Evolutionary conservation across 2,797 vertebrate species (phyloP), one percentile per base, ranked within the genome.

Genomic region (Discoglossus pictus): DNA sequence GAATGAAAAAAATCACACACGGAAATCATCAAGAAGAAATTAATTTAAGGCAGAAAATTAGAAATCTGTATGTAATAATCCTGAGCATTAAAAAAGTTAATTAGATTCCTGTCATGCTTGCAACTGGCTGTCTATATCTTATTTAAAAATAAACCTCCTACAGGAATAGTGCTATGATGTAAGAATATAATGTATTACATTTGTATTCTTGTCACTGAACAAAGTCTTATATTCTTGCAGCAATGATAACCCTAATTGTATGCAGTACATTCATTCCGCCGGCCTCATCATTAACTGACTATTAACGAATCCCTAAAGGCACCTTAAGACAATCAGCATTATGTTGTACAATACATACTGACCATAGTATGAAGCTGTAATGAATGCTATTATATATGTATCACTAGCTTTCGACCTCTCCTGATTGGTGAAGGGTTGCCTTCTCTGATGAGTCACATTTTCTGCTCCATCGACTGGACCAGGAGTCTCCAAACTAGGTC

Each of bases 231-330:
- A 61, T 61, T 61, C 56, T 61, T 31, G 15, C 24, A 53, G 27
- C 44, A 53, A 68, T 61, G 56, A 61, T 68, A 68, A 68, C 61
- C 55, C 65, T 68, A 68, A 54, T 46, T 68, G 56, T 44, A 46
- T 53, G 65, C 47, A 43, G 46, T 61, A 53, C 56, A 68, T 61
- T 61, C 39, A 50, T 27, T 39, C 52, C 38, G 40, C 46, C 7
- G 8, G 46, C 7, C 64, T 48, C 51, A 68, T 68, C 13, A 44
- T 68, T 53, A 68, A 61, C 56, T 27, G 34, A 36, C 17, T 23
- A 23, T 40, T 27, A 47, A 68, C 34, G 21, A 16, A 38, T 46
- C 46, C 56, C 65, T 23, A n/a, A 61, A 59, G 21, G 27, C 53
- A 36, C n/a, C 18, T 15, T 53, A 35, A 10, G 34, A 46, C 60